Evolutionary conservation across 1,140 invertebrate genomes (phyloP), one percentile per base, ranked within the genome.

Genomic region (Eriosoma lanigerum): DNA sequence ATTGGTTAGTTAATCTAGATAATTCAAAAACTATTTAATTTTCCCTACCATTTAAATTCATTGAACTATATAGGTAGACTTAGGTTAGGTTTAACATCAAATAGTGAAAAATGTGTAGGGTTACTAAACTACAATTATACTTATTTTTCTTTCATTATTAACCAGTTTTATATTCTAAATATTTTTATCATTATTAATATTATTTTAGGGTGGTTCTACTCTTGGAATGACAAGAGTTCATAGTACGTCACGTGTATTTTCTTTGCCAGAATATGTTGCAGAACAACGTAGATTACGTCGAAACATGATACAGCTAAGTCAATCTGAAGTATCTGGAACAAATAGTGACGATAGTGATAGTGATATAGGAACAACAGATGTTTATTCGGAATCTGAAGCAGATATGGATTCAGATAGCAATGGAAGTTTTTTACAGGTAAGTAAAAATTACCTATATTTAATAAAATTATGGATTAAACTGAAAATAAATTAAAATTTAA

Each of bases 171-270:
- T n/a, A n/a, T n/a, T n/a, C n/a, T n/a, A n/a, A n/a, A n/a, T n/a
- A 4, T 38, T 38, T 38, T 38, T 38, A 38, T 4, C 3, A 38
- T 8, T 38, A 38, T 38, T 8, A 38, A 38, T 29, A 66, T 62
- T 64, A 32, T 81, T 83, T 6, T 85, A 91, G 88, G 97, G 96
- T 52, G 96, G 96, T 38, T 97, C 95, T 52, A 98, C 96, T 13
- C 88, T 98, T 75, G 97, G 96, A n/a, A 98, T 98, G 97, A 92
- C 92, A 73, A 90, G 92, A 81, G 89, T 91, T 81, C 97, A 98
- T 85, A 90, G 90, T 10, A 91, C 94, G 84, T 89, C 90, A 58
- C 90, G 93, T 84, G 90, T 91, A 75, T 94, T 93, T 85, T 90
- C 93, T 13, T 84, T 97, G 80, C 85, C 90, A 9, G 92, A 97